Conservation (phyloP, 2,888 invertebrate genomes). For the Meghimatium bilineatum region DNA sequence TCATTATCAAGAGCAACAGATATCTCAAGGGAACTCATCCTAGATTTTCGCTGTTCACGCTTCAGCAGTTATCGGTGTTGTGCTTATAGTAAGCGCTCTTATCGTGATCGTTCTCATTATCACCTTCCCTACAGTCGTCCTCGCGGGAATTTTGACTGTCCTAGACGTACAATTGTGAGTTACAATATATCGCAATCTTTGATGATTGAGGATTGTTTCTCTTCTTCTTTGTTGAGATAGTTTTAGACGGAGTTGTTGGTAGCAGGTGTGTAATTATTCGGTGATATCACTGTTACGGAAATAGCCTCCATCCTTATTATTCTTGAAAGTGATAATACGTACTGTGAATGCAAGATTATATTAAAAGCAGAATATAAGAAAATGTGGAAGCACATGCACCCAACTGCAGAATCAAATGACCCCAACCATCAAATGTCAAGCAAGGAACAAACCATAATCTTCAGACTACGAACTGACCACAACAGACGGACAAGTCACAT, state of each 20-base stretch:
- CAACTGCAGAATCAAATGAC: too few relatives aligned
- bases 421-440: too few relatives aligned
- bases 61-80: not conserved
- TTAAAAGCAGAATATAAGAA: too few relatives aligned
- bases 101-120: constrained; percentile 21
- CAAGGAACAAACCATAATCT: too few relatives aligned
- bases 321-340: too few relatives aligned
- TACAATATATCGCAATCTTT: not conserved
- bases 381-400: too few relatives aligned
- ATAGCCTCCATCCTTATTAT: too few relatives aligned
- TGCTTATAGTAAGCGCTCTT: not conserved
- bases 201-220: not conserved
- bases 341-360: too few relatives aligned
- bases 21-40: not conserved
- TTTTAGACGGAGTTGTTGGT: not conserved
- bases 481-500: too few relatives aligned
- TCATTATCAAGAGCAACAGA: not conserved
- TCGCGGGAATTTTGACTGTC: not conserved
- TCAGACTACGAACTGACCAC: too few relatives aligned
- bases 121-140: not conserved
- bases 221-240: not conserved
- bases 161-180: not conserved
- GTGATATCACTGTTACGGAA: too few relatives aligned
- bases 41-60: not conserved
- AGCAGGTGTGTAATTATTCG: not conserved